Conservation (phyloP, 2,113 vertebrate species). For the Miniopterus natalensis region DNA sequence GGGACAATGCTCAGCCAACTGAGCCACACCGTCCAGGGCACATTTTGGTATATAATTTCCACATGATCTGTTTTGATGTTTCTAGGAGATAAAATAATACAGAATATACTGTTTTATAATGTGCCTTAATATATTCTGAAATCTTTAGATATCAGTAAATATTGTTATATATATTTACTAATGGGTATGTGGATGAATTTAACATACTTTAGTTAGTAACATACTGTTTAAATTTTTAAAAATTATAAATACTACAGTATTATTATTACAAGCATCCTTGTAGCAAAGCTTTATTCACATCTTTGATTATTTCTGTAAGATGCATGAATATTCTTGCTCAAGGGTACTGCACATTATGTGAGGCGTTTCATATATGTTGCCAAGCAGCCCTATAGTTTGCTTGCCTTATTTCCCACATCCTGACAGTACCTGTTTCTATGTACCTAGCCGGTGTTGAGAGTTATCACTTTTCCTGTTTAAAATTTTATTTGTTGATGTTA, state of each 20-base stretch:
- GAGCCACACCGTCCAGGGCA: background rate
- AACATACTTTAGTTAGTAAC: slow-evolving; percentile 31
- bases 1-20: background rate
- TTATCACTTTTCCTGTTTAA: slow-evolving; percentile 1
- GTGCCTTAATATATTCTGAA: background rate
- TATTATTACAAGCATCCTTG: background rate
- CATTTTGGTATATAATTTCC: slow-evolving; percentile 39
- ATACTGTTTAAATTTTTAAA: background rate
- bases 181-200: background rate
- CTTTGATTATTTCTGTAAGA: slow-evolving; percentile 17
- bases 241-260: background rate
- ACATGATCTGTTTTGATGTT: slow-evolving; percentile 34
- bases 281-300: background rate
- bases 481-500: background rate
- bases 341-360: background rate
- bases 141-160: slow-evolving; percentile 26
- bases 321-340: background rate
- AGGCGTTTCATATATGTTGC: background rate
- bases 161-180: background rate
- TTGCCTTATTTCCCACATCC: background rate
- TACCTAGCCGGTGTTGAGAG: background rate
- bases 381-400: background rate
- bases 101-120: slow-evolving; percentile 37
- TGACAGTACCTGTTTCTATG: background rate
- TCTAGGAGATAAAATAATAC: slow-evolving; percentile 34